phyloP scores from a whole-genome alignment of 2,888 invertebrate genomes.

The Nomada ruficornis region DNA sequence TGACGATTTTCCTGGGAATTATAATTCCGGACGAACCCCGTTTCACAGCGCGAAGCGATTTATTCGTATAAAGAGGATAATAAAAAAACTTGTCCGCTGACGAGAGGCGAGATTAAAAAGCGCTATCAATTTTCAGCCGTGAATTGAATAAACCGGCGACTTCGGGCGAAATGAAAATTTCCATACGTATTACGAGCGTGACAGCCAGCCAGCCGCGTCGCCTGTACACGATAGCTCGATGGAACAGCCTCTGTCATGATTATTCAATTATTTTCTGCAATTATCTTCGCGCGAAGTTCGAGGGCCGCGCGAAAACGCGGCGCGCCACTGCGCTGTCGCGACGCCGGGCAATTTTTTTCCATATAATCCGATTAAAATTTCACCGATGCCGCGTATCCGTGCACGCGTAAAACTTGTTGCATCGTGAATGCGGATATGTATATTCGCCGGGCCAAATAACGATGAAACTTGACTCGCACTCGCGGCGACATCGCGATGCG shows the following conservation, averaged over 20 bases:
- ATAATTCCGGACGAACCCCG: neutral
- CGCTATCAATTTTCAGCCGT: constrained; percentile 32
- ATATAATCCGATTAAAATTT: constrained; percentile 58
- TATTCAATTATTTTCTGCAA: constrained; percentile 55
- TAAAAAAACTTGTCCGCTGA: neutral
- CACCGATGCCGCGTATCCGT: constrained; percentile 48
- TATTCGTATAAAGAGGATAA: neutral
- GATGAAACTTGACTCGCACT: constrained; percentile 17
- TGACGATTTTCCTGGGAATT: constrained; percentile 1
- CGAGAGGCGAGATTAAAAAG: constrained; percentile 33
- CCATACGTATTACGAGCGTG: constrained; percentile 37
- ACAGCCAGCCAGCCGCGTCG: constrained; percentile 1
- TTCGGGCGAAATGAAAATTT: constrained; percentile 42
- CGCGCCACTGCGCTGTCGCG: constrained; percentile 8
- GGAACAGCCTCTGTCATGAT: constrained; percentile 28
- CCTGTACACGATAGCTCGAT: neutral
- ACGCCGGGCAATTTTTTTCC: constrained; percentile 29
- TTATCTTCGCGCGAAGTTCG: constrained; percentile 44
- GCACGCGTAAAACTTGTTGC: constrained; percentile 54
- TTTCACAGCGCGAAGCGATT: constrained; percentile 4
- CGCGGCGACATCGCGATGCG: constrained; percentile 15
- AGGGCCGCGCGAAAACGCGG: constrained; percentile 32
- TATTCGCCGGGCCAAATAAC: constrained; percentile 6
- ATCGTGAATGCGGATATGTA: constrained; percentile 28
- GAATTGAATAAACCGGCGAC: constrained; percentile 30